Evolutionary conservation across 1,140 invertebrate genomes (phyloP).

Genomic region (Polyergus mexicanus): DNA sequence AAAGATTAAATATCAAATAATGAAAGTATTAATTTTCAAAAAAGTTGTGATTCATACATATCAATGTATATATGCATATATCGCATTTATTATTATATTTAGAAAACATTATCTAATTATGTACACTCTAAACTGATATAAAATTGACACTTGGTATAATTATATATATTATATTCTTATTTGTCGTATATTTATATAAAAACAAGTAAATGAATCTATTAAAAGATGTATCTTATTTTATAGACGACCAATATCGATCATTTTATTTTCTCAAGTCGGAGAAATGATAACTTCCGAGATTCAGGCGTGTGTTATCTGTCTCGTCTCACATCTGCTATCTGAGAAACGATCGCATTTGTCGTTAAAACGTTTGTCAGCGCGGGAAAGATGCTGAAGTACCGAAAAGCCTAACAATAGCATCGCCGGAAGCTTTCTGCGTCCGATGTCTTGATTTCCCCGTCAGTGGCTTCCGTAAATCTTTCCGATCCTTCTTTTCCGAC

Average conservation of each 20-base stretch:
- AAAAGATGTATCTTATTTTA: too few relatives aligned
- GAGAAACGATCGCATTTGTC: constrained; percentile 23
- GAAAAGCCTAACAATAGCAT: constrained; percentile 59
- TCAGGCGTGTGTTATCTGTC: constrained; percentile 37
- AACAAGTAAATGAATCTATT: background rate
- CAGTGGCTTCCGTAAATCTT: constrained; percentile 73
- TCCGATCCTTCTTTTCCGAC: constrained; percentile 45
- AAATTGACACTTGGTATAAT: background rate
- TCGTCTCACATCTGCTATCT: constrained; percentile 22
- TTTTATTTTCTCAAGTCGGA: constrained; percentile 20
- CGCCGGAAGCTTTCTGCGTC: background rate
- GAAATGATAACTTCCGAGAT: background rate
- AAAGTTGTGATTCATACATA: background rate
- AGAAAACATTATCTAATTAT: background rate
- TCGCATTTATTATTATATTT: background rate
- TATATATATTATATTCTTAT: background rate
- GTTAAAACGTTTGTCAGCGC: constrained; percentile 36
- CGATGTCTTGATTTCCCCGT: constrained; percentile 54
- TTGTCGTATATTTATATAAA: background rate
- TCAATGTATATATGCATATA: background rate
- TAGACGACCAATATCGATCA: background rate
- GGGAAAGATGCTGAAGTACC: constrained; percentile 36
- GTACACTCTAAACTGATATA: background rate
- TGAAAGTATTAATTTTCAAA: background rate
- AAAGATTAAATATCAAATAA: background rate